A percentile compares a stretch with the other conserved stretches of the same genome.
Evolutionary conservation across 2,797 vertebrate species (phyloP).

Genomic region (Yasuhikotakia modesta): DNA sequence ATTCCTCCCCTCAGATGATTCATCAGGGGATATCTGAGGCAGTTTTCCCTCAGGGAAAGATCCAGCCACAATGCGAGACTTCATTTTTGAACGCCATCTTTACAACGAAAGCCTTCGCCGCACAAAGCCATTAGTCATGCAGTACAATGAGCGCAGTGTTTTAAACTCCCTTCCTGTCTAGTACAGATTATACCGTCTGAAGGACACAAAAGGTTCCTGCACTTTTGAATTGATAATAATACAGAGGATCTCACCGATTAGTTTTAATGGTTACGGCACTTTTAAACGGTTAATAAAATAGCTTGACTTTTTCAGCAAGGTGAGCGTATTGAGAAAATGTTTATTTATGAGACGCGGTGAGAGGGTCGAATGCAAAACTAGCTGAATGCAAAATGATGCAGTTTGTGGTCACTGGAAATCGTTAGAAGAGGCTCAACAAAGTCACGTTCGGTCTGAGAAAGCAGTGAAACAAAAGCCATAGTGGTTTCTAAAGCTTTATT

Average conservation of each 20-base stretch:
- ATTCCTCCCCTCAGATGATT: background rate
- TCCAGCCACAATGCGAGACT: conserved; percentile 27
- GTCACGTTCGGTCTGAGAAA: conserved; percentile 3
- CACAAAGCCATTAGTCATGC: conserved; percentile 45
- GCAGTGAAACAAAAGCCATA: conserved; percentile 1
- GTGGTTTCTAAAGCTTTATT: conserved; percentile 27
- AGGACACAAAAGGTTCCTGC: conserved; percentile 5
- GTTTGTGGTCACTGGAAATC: background rate
- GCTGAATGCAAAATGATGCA: background rate
- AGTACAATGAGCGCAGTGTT: conserved; percentile 41
- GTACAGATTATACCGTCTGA: conserved; percentile 14
- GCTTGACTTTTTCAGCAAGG: background rate
- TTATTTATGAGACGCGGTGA: conserved; percentile 14
- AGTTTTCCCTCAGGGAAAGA: background rate
- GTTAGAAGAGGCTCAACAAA: background rate
- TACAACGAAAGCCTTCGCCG: conserved; percentile 15
- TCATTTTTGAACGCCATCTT: conserved; percentile 26
- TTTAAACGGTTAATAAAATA: background rate
- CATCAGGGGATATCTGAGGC: conserved; percentile 22
- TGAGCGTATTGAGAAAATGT: background rate
- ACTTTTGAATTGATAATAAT: conserved; percentile 11
- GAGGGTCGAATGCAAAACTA: background rate
- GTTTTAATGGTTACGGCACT: background rate
- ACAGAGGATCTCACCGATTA: background rate
- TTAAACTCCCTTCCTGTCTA: conserved; percentile 27